A percentile compares a stretch with the other conserved stretches of the same genome.
phyloP scores from a whole-genome alignment of 2,797 vertebrate species.

The Hafferia zeledoni region DNA sequence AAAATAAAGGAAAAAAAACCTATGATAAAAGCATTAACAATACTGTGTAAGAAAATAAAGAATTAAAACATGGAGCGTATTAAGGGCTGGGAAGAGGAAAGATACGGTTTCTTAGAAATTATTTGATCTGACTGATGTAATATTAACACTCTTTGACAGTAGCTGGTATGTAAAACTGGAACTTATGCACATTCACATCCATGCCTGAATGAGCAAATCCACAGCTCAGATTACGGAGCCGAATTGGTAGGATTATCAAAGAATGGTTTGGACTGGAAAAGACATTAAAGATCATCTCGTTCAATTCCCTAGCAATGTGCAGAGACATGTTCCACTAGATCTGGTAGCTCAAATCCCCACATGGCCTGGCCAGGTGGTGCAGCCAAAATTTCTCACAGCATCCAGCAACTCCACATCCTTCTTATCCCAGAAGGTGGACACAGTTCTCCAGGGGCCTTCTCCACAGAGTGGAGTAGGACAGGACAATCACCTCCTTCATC shows the following conservation, averaged over 20 bases:
- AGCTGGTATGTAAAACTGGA: neutral
- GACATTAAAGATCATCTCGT: no score
- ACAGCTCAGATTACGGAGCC: accelerated
- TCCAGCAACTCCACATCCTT: neutral
- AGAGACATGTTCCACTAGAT: neutral
- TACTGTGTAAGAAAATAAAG: neutral
- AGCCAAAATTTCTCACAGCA: neutral
- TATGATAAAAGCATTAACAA: neutral
- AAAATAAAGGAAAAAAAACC: neutral
- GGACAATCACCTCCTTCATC: neutral
- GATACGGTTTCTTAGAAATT: neutral
- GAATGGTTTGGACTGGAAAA: neutral
- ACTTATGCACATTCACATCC: accelerated
- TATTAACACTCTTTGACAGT: accelerated
- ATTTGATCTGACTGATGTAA: accelerated
- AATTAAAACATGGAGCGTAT: neutral
- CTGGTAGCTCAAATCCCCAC: neutral
- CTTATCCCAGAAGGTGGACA: neutral
- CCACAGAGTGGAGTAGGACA: neutral
- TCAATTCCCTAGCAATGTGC: neutral
- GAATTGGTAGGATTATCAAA: neutral
- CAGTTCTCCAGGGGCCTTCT: neutral
- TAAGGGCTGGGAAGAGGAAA: neutral
- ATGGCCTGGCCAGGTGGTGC: no score
- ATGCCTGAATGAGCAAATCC: neutral